Evolutionary conservation across 1,140 invertebrate genomes (phyloP), one percentile per base, ranked within the genome.

Genomic region (Proales similis): DNA sequence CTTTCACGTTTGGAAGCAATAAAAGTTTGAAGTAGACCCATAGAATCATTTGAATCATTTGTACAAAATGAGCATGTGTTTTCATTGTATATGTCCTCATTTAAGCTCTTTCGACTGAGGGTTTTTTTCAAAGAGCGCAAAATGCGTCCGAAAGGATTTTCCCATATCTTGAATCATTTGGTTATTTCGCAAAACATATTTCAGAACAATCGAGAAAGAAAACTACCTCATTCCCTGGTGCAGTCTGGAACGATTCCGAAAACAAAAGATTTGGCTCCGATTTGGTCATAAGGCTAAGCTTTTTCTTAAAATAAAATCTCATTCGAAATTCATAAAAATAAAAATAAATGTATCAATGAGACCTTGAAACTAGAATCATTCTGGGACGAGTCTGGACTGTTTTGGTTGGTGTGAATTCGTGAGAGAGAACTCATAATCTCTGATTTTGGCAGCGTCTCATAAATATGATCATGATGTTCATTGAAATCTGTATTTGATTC

Each of bases 81-180:
- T n/a, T n/a, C n/a, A n/a, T n/a, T n/a, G n/a, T n/a, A n/a, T n/a
- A n/a, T n/a, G n/a, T n/a, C n/a, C n/a, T 36, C 33, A 36, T 36
- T 36, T 36, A 36, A 36, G 33, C 14, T 53, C 42, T 38, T 39
- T 12, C 17, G 30, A 20, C 14, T 33, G 27, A 30, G 32, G 2
- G 36, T 20, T 42, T 57, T 57, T 42, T 57, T 57, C 29, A 57
- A 57, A 57, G 39, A 27, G 22, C 45, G 39, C 24, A 57, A 42
- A 24, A 57, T 42, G 39, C 45, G 39, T 57, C 30, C 51, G 11
- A 57, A 57, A 5, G 51, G 33, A 29, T 26, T 22, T 0, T 26
- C 24, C 29, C 12, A 7, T 17, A 30, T 42, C 51, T 57, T 14
- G 26, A 48, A 43, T 19, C 22, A 7, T 22, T 26, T 36, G 24